A percentile compares a stretch with the other conserved stretches of the same genome.
Conservation (phyloP, 92 coral and sea anemone species). For the Siderastrea siderea region DNA sequence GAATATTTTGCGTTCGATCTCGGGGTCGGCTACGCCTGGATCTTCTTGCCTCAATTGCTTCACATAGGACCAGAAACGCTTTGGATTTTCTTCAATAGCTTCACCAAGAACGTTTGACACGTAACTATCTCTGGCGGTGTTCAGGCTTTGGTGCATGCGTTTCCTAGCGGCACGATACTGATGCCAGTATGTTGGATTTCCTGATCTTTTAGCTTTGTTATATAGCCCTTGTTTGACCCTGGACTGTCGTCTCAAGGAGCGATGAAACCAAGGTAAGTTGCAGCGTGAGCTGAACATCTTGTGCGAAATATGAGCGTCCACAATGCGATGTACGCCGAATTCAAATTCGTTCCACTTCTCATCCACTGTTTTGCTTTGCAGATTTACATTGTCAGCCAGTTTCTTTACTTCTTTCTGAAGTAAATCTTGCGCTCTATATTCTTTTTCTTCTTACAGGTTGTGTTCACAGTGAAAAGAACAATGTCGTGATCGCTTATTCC, state of each 20-base stretch:
- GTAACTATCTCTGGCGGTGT: conserved; percentile 36
- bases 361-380: conserved; percentile 2
- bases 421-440: conserved; percentile 67
- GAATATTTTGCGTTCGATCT: conserved; percentile 4
- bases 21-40: conserved; percentile 37
- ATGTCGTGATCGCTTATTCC: conserved; percentile 74
- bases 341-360: conserved; percentile 60
- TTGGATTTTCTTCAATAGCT: not conserved
- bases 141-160: conserved; percentile 43
- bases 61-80: conserved; percentile 14
- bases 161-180: conserved; percentile 48
- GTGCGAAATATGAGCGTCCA: conserved; percentile 43
- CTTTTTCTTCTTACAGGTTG: conserved; percentile 53
- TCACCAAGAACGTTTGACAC: conserved; percentile 18
- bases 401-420: not conserved
- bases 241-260: conserved; percentile 31
- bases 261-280: conserved; percentile 61
- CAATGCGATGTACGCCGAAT: conserved; percentile 28
- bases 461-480: conserved; percentile 43
- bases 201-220: conserved; percentile 62
- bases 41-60: conserved; percentile 30
- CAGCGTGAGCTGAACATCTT: conserved; percentile 50
- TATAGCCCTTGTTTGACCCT: conserved; percentile 58
- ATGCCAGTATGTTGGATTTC: conserved; percentile 39
- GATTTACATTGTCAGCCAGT: not conserved